Conservation (phyloP, 2,113 vertebrate species). For the Anoura caudifer region DNA sequence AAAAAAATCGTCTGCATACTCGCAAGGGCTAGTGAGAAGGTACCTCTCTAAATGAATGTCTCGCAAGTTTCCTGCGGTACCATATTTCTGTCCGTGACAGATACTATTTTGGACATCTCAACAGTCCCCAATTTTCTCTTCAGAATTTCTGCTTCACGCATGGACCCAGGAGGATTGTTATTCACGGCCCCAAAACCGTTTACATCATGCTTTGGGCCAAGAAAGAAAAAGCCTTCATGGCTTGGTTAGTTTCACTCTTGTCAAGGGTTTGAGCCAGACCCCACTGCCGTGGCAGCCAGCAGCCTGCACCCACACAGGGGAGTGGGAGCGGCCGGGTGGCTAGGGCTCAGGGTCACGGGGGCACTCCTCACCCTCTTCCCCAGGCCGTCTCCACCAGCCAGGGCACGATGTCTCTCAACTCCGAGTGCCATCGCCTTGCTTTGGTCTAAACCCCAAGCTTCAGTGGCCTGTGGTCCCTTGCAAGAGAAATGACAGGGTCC, state of each 20-base stretch:
- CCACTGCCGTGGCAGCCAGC: rapidly evolving
- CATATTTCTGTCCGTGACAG: background rate
- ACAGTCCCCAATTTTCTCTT: background rate
- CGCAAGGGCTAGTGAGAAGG: background rate
- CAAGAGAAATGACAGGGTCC: background rate
- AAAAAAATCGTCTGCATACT: background rate
- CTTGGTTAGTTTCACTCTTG: background rate
- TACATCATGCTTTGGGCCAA: background rate
- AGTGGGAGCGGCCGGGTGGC: too few relatives aligned
- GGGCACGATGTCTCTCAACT: background rate
- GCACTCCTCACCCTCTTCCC: background rate
- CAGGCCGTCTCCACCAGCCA: background rate
- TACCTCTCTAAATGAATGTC: background rate
- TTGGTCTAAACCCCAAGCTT: background rate
- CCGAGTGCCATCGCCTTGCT: background rate
- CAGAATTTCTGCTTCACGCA: background rate
- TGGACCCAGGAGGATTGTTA: background rate
- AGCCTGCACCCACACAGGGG: rapidly evolving
- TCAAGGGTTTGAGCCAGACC: background rate
- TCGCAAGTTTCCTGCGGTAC: background rate
- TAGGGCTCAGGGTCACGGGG: background rate
- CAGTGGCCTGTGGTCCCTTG: background rate
- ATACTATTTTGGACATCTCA: background rate
- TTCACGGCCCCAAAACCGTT: background rate
- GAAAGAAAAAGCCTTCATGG: background rate